Conservation (phyloP, 2,888 invertebrate species). For the Oithona nana region DNA sequence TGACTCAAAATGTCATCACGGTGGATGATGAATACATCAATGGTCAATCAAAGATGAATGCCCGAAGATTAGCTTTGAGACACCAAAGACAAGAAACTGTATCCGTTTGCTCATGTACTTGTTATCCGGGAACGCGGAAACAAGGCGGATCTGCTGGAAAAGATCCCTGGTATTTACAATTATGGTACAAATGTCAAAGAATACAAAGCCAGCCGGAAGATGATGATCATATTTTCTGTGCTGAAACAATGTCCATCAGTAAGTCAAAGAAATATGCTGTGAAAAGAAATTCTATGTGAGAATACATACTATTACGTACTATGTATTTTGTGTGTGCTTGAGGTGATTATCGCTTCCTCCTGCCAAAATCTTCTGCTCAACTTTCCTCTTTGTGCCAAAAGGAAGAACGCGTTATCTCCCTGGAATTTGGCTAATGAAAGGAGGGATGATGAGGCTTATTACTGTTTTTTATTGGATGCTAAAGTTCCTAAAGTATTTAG, state of each 20-base stretch:
- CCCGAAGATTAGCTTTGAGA: not conserved
- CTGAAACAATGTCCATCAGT: constrained; percentile 12
- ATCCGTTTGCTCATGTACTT: constrained; percentile 26
- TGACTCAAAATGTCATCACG: not conserved
- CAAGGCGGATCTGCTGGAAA: not conserved
- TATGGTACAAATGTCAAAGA: not conserved
- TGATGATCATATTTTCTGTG: constrained; percentile 10
- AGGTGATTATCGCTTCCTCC: too few relatives aligned
- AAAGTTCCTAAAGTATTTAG: too few relatives aligned
- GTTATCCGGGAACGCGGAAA: constrained; percentile 19
- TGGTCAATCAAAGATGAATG: not conserved
- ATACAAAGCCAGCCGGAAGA: not conserved
- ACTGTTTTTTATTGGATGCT: too few relatives aligned
- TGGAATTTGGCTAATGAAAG: too few relatives aligned
- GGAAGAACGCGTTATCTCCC: too few relatives aligned
- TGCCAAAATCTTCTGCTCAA: too few relatives aligned
- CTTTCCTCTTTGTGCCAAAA: too few relatives aligned
- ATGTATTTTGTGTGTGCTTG: too few relatives aligned
- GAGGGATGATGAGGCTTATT: too few relatives aligned
- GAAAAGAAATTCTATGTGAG: constrained; percentile 5
- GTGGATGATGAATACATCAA: not conserved
- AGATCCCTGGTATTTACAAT: not conserved
- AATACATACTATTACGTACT: too few relatives aligned
- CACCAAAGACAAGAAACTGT: constrained; percentile 16
- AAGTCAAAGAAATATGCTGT: constrained; percentile 4